Evolutionary conservation across 2,113 vertebrate species (phyloP), one percentile per base, ranked within the genome.

Genomic region (Seriola quinqueradiata): DNA sequence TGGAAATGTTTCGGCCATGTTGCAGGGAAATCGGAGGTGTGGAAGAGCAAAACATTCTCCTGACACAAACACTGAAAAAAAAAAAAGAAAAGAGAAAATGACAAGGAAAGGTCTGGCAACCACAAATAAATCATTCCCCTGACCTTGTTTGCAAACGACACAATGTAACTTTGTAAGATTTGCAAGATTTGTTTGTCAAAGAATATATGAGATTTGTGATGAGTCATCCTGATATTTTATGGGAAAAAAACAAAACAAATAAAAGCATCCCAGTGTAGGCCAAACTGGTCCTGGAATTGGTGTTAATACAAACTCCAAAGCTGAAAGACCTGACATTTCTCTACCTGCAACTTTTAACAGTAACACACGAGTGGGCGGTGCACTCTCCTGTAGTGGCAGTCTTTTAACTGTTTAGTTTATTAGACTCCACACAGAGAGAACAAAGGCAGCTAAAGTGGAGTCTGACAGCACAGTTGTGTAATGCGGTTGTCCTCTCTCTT

Each of bases 1-100:
- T 91, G 89, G 79, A 91, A 91, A 90, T 89, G 69, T 46, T 70
- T 69, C 12, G 8, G 67, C 81, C 59, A 44, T 44, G 42, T 85
- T 82, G 44, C 40, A 57, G 83, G 46, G 60, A 90, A 85, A 69
- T 69, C 44, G 40, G 42, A 85, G 65, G 25, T n/a, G 52, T 75
- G 52, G 59, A 61, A 52, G 81, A 69, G 79, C 83, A 63, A 40
- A 63, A 48, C 55, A 28, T 21, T 68, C 75, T 70, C 66, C 60
- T 66, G 70, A 77, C 44, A 80, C 36, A 34, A 59, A 25, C 16
- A 71, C 32, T 16, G n/a, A 75, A 63, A 64, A 82, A 77, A 12
- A 58, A 50, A 52, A 63, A 7, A 50, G 2, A 59, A 48, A 65
- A 55, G 54, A 5, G 3, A 46, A 63, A 44, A 59, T 61, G 28